Percentiles rank a stretch among this genome's conserved stretches.
phyloP scores from a whole-genome alignment of 2,797 vertebrate species.

The Halcyon leucocephala region DNA sequence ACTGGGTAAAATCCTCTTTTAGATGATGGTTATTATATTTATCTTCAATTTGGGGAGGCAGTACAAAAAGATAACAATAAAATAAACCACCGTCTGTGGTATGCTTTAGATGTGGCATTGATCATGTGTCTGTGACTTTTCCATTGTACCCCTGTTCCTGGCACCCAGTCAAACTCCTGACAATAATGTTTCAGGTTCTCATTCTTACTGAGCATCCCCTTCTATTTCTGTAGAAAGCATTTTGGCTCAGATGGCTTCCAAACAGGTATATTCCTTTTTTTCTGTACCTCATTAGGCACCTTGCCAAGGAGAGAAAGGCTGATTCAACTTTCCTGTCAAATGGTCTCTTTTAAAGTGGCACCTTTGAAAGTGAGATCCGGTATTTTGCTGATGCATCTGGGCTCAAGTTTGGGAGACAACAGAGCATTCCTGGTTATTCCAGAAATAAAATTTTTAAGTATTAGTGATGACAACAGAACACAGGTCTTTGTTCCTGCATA shows the following conservation, averaged over 20 bases:
- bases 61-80: neutral
- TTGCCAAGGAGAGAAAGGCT: constrained; percentile 49
- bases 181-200: constrained; percentile 36
- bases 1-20: neutral
- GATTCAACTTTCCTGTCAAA: constrained; percentile 56
- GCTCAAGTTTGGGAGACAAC: neutral
- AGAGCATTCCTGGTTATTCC: neutral
- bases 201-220: constrained; percentile 35
- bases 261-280: constrained; percentile 50
- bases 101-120: neutral
- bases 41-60: neutral
- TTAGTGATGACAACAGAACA: neutral
- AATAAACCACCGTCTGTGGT: neutral
- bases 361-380: neutral
- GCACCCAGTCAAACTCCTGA: constrained; percentile 33
- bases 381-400: neutral
- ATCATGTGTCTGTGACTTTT: neutral
- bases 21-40: neutral
- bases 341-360: neutral
- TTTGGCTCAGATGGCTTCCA: constrained; percentile 45
- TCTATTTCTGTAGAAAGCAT: constrained; percentile 43
- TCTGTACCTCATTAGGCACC: constrained; percentile 45
- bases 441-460: neutral
- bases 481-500: neutral
- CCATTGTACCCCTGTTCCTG: neutral